These are phyloP conservation scores for Marmota monax DNA, from an alignment of 2,113 vertebrate genomes.

Conservation along the genomic window DNA sequence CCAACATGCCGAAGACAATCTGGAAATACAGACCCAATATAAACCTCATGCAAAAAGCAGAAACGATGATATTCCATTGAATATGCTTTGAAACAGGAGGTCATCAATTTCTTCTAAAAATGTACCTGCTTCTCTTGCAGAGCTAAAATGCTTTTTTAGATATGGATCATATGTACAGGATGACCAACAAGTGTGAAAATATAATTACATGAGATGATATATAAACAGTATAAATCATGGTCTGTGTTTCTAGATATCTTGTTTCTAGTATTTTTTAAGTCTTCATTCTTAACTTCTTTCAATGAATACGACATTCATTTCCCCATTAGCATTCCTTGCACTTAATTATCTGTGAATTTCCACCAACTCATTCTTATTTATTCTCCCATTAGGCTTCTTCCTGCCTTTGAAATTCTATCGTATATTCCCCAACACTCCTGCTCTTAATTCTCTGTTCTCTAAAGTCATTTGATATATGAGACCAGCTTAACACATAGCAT, in stretches of 20 bases:
- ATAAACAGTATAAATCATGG: not conserved
- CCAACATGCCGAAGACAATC: not conserved
- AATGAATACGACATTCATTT: not conserved
- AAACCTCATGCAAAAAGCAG: not conserved
- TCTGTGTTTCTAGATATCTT: not conserved
- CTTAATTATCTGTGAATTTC: conserved; percentile 48
- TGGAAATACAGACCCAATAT: not conserved
- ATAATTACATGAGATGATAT: not conserved
- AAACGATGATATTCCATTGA: not conserved
- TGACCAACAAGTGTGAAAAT: not conserved
- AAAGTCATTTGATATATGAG: conserved; percentile 43
- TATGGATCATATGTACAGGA: not conserved
- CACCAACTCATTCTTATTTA: conserved; percentile 21
- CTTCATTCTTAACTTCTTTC: not conserved
- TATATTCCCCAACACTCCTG: not conserved
- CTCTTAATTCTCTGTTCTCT: not conserved
- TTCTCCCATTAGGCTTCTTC: conserved; percentile 31
- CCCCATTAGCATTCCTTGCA: not conserved
- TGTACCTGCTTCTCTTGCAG: not conserved
- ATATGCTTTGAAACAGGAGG: not conserved
- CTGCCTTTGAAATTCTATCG: conserved; percentile 66
- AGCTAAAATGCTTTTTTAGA: not conserved
- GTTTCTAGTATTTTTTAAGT: conserved; percentile 6
- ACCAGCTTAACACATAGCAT: conserved; percentile 12
- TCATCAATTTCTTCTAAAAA: not conserved